phyloP scores from a whole-genome alignment of 37 sponge, comb jelly and placozoan species.

The Mnemiopsis leidyi region DNA sequence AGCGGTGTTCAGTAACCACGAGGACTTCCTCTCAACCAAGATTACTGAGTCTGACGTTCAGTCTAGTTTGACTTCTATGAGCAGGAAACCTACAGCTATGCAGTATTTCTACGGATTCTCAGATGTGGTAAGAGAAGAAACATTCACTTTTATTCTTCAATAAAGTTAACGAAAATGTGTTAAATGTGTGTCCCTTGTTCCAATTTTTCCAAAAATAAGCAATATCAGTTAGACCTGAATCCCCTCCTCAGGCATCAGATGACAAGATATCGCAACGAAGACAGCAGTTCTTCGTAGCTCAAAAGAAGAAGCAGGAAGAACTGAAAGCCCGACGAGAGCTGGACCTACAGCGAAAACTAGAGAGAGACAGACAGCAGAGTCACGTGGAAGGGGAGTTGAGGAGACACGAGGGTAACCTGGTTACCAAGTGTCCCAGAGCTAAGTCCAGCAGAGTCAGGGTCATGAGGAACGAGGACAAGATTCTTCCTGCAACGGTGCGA shows the following conservation, averaged over 20 bases:
- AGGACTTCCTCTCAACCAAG: slow-evolving; percentile 21
- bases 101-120: slow-evolving; percentile 56
- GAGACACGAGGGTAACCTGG: slow-evolving; percentile 53
- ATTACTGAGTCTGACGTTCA: neutral
- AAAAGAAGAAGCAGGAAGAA: slow-evolving; percentile 60
- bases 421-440: slow-evolving; percentile 48
- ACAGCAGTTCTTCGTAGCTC: slow-evolving; percentile 62
- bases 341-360: slow-evolving; percentile 36
- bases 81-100: slow-evolving; percentile 64
- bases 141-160: neutral
- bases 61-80: neutral
- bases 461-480: neutral
- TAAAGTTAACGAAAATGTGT: too few species aligned
- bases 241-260: slow-evolving; percentile 11
- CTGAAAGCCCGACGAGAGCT: neutral
- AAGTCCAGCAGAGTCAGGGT: slow-evolving; percentile 34
- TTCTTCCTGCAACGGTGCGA: neutral
- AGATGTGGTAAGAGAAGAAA: neutral
- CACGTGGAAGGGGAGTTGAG: neutral
- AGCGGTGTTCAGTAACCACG: slow-evolving; percentile 48
- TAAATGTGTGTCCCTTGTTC: too few species aligned
- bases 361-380: neutral
- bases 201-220: too few species aligned
- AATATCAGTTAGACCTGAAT: too few species aligned
- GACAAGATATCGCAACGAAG: slow-evolving; percentile 9